Evolutionary conservation across 2,888 invertebrate genomes (phyloP).

Genomic region (Nemurella pictetii): DNA sequence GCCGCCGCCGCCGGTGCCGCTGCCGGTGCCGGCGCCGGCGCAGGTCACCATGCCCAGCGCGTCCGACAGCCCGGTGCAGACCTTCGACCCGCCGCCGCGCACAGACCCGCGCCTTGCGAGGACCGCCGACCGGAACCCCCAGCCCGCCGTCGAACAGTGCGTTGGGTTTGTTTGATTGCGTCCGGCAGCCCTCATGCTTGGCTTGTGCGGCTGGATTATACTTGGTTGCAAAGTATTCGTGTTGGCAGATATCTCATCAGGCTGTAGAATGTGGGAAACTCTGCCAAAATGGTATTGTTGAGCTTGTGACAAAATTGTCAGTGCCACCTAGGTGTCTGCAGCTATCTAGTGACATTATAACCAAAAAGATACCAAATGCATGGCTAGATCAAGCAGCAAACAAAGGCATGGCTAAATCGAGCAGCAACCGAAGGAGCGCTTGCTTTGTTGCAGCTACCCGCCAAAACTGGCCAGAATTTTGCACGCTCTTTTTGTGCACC

Average conservation of each 20-base stretch:
- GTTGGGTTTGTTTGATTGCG: neutral
- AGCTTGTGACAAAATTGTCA: no score
- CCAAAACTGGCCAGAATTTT: slow-evolving; percentile 42
- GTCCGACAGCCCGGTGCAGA: slow-evolving; percentile 33
- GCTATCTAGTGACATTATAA: no score
- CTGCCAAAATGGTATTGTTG: no score
- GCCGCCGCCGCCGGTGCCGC: slow-evolving; percentile 45
- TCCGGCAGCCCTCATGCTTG: neutral
- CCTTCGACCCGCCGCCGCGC: slow-evolving; percentile 32
- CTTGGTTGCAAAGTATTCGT: neutral
- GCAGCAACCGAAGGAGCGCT: neutral
- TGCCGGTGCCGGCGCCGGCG: slow-evolving; percentile 41
- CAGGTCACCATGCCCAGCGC: slow-evolving; percentile 41
- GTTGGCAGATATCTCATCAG: no score
- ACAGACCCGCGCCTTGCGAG: slow-evolving; percentile 38
- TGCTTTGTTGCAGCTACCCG: slow-evolving; percentile 38
- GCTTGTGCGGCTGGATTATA: neutral
- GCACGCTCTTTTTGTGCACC: no score
- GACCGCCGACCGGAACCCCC: slow-evolving; percentile 44
- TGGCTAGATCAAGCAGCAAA: no score
- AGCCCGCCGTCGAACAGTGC: slow-evolving; percentile 53
- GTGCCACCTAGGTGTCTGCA: no score
- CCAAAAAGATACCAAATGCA: no score
- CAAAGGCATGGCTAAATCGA: no score
- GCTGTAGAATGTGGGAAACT: no score